phyloP scores from a whole-genome alignment of 2,797 vertebrate species.

The Esox lucius region DNA sequence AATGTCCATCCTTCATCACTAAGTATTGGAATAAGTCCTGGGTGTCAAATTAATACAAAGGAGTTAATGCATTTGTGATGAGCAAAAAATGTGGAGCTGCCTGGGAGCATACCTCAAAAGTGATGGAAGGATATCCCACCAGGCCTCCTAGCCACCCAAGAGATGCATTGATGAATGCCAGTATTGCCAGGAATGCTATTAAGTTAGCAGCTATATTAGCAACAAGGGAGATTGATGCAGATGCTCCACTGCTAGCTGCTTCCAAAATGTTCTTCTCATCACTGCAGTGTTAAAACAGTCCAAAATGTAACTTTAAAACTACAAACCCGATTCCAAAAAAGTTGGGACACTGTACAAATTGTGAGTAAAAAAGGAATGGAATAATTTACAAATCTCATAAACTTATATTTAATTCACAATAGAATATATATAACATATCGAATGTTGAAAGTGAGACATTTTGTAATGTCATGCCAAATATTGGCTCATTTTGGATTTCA shows the following conservation, averaged over 20 bases:
- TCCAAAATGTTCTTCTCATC: conserved; percentile 89
- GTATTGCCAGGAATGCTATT: conserved; percentile 88
- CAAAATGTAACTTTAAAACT: conserved; percentile 3
- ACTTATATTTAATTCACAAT: too few relatives aligned
- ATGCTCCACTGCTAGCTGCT: conserved; percentile 87
- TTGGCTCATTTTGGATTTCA: too few relatives aligned
- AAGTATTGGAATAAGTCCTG: not conserved
- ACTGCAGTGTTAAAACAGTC: conserved; percentile 58
- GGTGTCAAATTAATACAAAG: not conserved
- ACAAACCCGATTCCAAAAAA: too few relatives aligned
- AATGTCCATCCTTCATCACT: not conserved
- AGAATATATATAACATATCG: too few relatives aligned
- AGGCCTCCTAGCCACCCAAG: conserved; percentile 87
- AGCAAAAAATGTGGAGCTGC: not conserved
- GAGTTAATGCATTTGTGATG: not conserved
- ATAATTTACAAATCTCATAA: too few relatives aligned
- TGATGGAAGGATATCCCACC: conserved; percentile 84
- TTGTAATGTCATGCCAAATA: too few relatives aligned
- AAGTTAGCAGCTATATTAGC: conserved; percentile 91
- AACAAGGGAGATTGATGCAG: conserved; percentile 81
- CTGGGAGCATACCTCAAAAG: conserved; percentile 84
- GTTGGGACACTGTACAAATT: too few relatives aligned
- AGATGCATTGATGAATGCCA: conserved; percentile 85
- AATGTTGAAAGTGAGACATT: too few relatives aligned
- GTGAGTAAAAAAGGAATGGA: too few relatives aligned